These are phyloP conservation scores for Aldrovandia affinis DNA, from an alignment of 2,797 vertebrate genomes.

Conservation along the genomic window DNA sequence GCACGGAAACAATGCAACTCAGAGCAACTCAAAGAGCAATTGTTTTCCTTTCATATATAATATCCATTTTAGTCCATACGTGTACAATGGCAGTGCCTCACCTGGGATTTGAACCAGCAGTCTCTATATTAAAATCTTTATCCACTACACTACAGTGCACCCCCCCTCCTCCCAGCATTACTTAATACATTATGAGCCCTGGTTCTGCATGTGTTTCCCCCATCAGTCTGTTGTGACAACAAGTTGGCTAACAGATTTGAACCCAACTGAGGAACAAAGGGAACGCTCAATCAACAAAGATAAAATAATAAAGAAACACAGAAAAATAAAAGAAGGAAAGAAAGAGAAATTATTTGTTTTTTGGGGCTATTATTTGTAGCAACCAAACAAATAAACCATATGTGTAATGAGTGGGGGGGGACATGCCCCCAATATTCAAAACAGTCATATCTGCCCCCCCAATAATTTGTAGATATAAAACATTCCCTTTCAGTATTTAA, in stretches of 20 bases:
- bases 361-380: background rate
- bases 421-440: no score
- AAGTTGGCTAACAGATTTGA: background rate
- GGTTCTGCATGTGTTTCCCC: background rate
- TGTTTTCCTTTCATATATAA: background rate
- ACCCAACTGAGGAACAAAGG: background rate
- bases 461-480: no score
- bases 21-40: no score
- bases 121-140: background rate
- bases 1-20: no score
- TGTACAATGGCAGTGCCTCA: no score
- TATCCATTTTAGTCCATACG: background rate
- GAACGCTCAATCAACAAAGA: background rate
- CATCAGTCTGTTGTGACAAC: background rate
- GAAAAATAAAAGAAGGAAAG: background rate
- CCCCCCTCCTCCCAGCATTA: background rate
- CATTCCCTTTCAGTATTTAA: no score
- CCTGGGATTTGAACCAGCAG: no score
- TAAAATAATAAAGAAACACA: background rate
- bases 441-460: no score
- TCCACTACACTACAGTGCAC: background rate
- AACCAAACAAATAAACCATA: background rate
- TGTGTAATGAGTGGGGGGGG: no score
- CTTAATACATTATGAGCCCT: background rate
- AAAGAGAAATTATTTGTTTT: background rate